A percentile compares a stretch with the other conserved stretches of the same genome.
These are phyloP conservation scores for Opisthocomus hoazin DNA, from an alignment of 2,113 vertebrate genomes.

Conservation along the genomic window DNA sequence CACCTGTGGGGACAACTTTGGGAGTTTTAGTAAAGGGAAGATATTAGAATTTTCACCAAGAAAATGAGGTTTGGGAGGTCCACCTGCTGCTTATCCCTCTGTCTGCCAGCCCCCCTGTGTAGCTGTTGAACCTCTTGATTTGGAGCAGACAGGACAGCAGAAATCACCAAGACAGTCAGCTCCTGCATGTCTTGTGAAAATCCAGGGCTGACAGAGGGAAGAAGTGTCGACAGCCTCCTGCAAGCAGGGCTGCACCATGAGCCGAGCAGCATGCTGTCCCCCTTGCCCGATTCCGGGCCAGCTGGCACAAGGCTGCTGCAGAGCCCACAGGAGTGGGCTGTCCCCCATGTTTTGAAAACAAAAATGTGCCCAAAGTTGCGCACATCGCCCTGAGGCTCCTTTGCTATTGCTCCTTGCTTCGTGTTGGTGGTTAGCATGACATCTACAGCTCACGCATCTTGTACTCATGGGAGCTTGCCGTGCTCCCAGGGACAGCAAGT, in stretches of 20 bases:
- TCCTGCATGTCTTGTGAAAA: not conserved
- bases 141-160: too few species aligned
- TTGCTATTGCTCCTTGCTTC: not conserved
- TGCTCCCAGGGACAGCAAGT: not conserved
- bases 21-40: not conserved
- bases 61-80: not conserved
- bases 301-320: not conserved
- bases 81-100: too few species aligned
- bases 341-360: not conserved
- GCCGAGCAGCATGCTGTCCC: not conserved
- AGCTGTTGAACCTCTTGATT: not conserved
- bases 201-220: not conserved
- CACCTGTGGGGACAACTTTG: not conserved
- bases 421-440: not conserved
- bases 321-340: not conserved
- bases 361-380: not conserved
- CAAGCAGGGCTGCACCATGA: accelerated
- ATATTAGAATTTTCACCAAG: not conserved
- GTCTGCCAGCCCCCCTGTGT: not conserved
- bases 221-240: not conserved
- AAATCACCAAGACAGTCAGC: too few species aligned
- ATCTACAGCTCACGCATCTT: not conserved
- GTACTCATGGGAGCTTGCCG: not conserved
- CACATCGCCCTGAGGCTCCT: not conserved
- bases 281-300: not conserved